Evolutionary conservation across 2,797 vertebrate genomes (phyloP).

Genomic region (Philypnodon macrostomus): DNA sequence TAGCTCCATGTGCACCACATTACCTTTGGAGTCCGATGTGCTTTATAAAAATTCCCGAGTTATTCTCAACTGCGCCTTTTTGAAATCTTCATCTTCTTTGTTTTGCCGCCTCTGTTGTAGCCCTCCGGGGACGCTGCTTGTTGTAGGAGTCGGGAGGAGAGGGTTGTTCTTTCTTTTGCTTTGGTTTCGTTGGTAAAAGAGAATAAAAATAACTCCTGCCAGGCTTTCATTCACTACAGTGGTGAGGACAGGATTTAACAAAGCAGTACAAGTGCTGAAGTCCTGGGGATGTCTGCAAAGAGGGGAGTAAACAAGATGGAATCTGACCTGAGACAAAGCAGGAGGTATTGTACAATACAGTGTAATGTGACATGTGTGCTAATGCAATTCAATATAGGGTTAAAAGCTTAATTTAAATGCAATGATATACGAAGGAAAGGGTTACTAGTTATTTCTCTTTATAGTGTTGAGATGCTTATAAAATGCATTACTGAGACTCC

Average conservation of each 20-base stretch:
- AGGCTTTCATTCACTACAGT: conserved; percentile 58
- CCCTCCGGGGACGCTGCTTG: conserved; percentile 62
- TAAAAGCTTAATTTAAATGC: not conserved
- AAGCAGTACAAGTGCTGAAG: conserved; percentile 29
- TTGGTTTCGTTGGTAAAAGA: conserved; percentile 64
- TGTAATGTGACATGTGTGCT: conserved; percentile 1
- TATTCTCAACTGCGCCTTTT: conserved; percentile 55
- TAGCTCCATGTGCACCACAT: conserved; percentile 36
- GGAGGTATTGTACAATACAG: conserved; percentile 15
- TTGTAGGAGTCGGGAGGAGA: conserved; percentile 44
- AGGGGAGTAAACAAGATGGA: conserved; percentile 38
- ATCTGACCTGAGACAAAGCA: conserved; percentile 29
- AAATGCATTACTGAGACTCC: not conserved
- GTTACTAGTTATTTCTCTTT: not conserved
- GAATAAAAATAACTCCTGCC: conserved; percentile 65
- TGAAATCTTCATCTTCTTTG: conserved; percentile 64
- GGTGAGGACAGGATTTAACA: conserved; percentile 50
- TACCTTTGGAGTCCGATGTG: conserved; percentile 61
- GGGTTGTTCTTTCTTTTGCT: conserved; percentile 59
- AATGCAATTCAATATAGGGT: conserved; percentile 4
- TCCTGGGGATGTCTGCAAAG: conserved; percentile 34
- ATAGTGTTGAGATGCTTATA: too few species aligned
- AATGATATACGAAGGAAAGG: not conserved
- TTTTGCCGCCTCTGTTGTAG: conserved; percentile 64
- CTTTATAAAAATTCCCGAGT: conserved; percentile 61